Conservation (phyloP, 2,888 invertebrate species). For the Chrysodeixis includens region DNA sequence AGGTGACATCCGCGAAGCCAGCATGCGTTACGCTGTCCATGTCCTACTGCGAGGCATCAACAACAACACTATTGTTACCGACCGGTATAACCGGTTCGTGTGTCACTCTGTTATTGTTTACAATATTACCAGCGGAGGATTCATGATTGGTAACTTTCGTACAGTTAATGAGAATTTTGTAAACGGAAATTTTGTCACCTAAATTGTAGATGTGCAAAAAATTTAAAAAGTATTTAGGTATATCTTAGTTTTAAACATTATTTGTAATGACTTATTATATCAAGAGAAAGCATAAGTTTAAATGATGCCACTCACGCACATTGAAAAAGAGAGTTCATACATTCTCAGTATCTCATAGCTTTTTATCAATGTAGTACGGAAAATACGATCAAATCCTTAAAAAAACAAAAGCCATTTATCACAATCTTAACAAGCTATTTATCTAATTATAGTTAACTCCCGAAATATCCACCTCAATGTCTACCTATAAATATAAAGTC, state of each 20-base stretch:
- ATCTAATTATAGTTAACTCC: background rate
- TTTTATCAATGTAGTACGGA: no score
- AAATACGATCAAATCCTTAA: background rate
- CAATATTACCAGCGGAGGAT: background rate
- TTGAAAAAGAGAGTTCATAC: no score
- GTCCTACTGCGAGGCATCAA: background rate
- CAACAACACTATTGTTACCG: conserved; percentile 1
- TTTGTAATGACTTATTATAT: no score
- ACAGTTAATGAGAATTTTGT: no score
- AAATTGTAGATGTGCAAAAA: no score
- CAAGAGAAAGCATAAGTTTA: no score
- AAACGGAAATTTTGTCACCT: no score
- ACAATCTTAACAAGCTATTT: background rate
- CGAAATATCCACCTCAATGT: background rate
- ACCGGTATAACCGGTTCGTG: background rate
- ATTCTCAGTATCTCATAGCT: no score
- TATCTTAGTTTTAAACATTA: no score
- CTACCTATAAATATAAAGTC: background rate
- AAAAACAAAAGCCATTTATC: background rate
- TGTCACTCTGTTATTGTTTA: background rate
- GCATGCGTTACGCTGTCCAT: background rate
- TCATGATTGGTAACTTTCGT: background rate
- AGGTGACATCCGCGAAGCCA: background rate
- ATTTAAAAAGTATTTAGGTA: no score
- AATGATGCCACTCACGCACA: no score